Percentiles rank a stretch among this genome's conserved stretches.
phyloP scores from a whole-genome alignment of 2,797 vertebrate species.

The Corythornis leucogaster region DNA sequence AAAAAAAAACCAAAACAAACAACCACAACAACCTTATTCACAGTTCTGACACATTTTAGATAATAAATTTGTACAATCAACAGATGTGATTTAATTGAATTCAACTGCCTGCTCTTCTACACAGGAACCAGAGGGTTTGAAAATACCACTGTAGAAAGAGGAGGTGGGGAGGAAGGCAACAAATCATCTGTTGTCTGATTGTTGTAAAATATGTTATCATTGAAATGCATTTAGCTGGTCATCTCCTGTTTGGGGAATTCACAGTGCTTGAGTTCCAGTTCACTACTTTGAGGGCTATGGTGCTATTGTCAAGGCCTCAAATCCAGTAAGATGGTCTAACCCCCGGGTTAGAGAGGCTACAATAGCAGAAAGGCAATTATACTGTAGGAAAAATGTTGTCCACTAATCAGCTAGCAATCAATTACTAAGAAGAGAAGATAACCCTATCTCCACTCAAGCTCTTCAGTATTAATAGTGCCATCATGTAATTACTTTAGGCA shows the following conservation, averaged over 20 bases:
- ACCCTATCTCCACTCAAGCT: conserved; percentile 80
- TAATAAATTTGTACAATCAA: conserved; percentile 14
- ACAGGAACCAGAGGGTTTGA: conserved; percentile 10
- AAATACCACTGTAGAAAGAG: not conserved
- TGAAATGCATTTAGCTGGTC: conserved; percentile 75
- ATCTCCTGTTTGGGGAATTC: conserved; percentile 73
- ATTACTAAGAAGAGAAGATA: conserved; percentile 84
- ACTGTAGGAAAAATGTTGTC: conserved; percentile 81
- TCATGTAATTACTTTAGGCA: conserved; percentile 86
- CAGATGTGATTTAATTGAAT: conserved; percentile 34
- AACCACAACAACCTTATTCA: not conserved
- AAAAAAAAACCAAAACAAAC: not conserved
- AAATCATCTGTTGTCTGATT: conserved; percentile 46
- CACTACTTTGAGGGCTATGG: conserved; percentile 75
- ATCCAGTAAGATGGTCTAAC: conserved; percentile 73
- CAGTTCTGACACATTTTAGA: conserved; percentile 5
- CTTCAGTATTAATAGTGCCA: conserved; percentile 85
- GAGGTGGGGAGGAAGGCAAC: not conserved
- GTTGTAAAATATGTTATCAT: conserved; percentile 56
- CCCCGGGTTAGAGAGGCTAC: conserved; percentile 76
- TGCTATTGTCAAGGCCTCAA: conserved; percentile 71
- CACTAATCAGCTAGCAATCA: conserved; percentile 88
- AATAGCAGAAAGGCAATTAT: conserved; percentile 84
- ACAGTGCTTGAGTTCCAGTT: conserved; percentile 76
- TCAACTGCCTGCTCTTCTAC: conserved; percentile 19